Percentiles rank a stretch among this genome's conserved stretches.
phyloP scores from a whole-genome alignment of 1,140 invertebrate genomes.

The Fopius arisanus region DNA sequence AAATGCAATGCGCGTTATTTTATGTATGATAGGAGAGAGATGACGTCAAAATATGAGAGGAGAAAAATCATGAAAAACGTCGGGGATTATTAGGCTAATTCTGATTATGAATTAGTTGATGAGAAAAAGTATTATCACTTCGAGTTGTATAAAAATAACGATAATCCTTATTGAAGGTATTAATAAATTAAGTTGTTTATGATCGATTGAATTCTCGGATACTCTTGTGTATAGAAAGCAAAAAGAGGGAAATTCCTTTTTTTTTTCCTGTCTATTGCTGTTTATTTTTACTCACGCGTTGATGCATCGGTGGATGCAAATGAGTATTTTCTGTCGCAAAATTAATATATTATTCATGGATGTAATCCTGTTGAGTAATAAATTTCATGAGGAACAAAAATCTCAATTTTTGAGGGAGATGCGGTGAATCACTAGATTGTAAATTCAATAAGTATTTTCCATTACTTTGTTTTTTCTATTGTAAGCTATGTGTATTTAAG shows the following conservation, averaged over 20 bases:
- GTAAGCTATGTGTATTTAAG: constrained; percentile 61
- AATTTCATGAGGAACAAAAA: constrained; percentile 41
- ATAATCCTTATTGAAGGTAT: not conserved
- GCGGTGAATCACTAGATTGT: constrained; percentile 55
- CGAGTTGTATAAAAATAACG: constrained; percentile 45
- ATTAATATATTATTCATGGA: not conserved
- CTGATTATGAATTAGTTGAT: constrained; percentile 46
- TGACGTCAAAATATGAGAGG: not conserved
- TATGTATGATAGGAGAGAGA: not conserved
- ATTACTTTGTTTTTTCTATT: constrained; percentile 45
- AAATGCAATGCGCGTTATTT: not conserved
- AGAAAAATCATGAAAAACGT: constrained; percentile 6
- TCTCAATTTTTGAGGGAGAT: constrained; percentile 49
- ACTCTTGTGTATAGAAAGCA: not conserved
- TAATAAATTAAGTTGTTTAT: not conserved
- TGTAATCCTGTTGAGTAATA: not conserved
- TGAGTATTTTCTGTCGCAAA: not conserved
- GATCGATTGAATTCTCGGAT: not conserved
- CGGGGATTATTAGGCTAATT: constrained; percentile 34
- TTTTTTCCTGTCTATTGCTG: not conserved
- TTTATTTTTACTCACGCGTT: not conserved
- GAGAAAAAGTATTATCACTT: constrained; percentile 9
- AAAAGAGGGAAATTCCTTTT: not conserved
- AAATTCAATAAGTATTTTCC: constrained; percentile 58
- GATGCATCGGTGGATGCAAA: not conserved